Conservation (phyloP, 2,797 vertebrate genomes). For the Margarornis squamiger region DNA sequence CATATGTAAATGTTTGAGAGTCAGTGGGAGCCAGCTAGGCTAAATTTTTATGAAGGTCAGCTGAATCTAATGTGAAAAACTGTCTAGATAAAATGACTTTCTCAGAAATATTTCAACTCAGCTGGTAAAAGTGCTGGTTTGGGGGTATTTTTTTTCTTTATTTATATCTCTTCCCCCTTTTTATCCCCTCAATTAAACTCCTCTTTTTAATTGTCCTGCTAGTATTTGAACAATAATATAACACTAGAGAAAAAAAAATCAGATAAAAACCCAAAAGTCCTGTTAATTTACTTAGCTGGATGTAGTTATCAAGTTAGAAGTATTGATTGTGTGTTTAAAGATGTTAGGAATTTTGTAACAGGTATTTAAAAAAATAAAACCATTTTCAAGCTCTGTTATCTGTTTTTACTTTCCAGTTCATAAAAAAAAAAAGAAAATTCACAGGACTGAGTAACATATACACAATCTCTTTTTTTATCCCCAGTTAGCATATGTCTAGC, state of each 20-base stretch:
- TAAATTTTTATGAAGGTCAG: background rate
- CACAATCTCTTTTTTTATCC: slow-evolving; percentile 15
- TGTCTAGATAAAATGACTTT: background rate
- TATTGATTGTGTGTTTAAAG: background rate
- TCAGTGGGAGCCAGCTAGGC: slow-evolving; percentile 6
- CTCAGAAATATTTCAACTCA: slow-evolving; percentile 21
- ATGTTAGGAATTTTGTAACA: background rate
- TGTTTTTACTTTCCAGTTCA: slow-evolving; percentile 54
- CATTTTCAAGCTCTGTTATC: slow-evolving; percentile 20
- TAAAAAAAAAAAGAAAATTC: slow-evolving; percentile 29
- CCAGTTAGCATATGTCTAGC: slow-evolving; percentile 42
- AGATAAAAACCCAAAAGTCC: background rate
- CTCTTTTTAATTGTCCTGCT: slow-evolving; percentile 6
- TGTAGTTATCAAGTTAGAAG: background rate
- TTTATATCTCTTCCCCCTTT: background rate
- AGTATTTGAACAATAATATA: background rate
- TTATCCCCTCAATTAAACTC: background rate
- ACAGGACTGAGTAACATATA: slow-evolving; percentile 37
- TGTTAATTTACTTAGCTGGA: background rate
- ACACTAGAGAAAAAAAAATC: background rate
- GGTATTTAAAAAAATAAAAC: slow-evolving; percentile 37
- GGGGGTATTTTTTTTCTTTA: background rate
- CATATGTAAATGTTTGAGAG: background rate
- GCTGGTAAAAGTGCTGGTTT: slow-evolving; percentile 24
- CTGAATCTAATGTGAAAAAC: background rate